These are phyloP conservation scores for Halyomorpha halys DNA, from an alignment of 1,140 invertebrate genomes.

Conservation along the genomic window DNA sequence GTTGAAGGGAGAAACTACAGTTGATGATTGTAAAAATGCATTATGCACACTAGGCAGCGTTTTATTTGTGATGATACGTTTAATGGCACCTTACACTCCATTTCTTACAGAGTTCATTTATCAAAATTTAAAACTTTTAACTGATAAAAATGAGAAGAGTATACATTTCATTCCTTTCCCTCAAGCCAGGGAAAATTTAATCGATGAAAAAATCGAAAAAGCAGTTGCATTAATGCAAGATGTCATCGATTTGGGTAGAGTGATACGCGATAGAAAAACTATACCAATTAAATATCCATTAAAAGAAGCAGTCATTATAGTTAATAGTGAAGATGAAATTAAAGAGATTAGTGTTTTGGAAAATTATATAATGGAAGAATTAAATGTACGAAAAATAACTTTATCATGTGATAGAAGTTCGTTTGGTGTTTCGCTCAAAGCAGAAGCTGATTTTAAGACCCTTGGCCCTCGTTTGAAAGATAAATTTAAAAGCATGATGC, in stretches of 20 bases:
- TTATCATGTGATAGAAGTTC: constrained; percentile 84
- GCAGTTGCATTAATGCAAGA: constrained; percentile 88
- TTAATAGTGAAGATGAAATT: constrained; percentile 67
- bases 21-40: constrained; percentile 68
- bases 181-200: constrained; percentile 51
- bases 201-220: constrained; percentile 78
- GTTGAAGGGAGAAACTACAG: constrained; percentile 66
- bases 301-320: constrained; percentile 89
- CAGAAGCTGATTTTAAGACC: constrained; percentile 81
- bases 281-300: constrained; percentile 86
- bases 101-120: constrained; percentile 96
- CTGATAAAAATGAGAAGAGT: constrained; percentile 47
- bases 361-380: constrained; percentile 83
- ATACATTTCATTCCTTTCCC: constrained; percentile 88
- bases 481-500: constrained; percentile 78
- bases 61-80: constrained; percentile 74
- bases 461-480: constrained; percentile 80
- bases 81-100: constrained; percentile 96
- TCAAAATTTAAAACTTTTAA: constrained; percentile 57
- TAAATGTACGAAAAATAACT: constrained; percentile 84
- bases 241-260: constrained; percentile 87
- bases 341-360: constrained; percentile 73
- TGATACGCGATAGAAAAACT: constrained; percentile 84
- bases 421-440: constrained; percentile 85
- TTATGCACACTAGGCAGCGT: constrained; percentile 83